Percentiles rank a stretch among this genome's conserved stretches.
phyloP scores from a whole-genome alignment of 1,140 invertebrate genomes.

The Homarus americanus region DNA sequence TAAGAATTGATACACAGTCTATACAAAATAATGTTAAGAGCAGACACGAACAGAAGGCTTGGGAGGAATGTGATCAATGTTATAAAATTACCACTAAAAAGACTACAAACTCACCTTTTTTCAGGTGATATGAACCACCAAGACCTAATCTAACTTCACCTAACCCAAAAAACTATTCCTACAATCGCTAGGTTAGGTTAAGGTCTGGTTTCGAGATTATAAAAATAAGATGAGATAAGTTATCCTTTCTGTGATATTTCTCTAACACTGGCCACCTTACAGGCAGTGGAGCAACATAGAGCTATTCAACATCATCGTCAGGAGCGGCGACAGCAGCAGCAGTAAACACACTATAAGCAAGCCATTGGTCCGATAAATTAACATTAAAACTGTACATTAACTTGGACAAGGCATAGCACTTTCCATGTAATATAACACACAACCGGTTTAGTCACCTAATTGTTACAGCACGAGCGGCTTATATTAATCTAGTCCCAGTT shows the following conservation, averaged over 20 bases:
- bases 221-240: too few species aligned
- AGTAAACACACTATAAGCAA: constrained; percentile 3
- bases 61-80: too few species aligned
- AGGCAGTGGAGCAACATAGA: not conserved
- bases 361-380: constrained; percentile 43
- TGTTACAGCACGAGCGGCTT: too few species aligned
- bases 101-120: too few species aligned
- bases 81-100: too few species aligned
- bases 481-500: not conserved
- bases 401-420: constrained; percentile 32
- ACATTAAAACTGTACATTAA: constrained; percentile 38
- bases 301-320: not conserved
- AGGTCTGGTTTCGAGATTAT: too few species aligned
- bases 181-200: too few species aligned
- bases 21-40: not conserved
- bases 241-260: too few species aligned
- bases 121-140: too few species aligned
- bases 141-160: too few species aligned
- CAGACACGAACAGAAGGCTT: not conserved
- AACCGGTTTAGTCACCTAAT: not conserved
- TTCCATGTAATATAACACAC: not conserved
- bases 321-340: not conserved
- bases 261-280: too few species aligned
- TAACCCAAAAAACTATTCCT: too few species aligned
- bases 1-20: not conserved